A percentile compares a stretch with the other conserved stretches of the same genome.
phyloP scores from a whole-genome alignment of 37 sponge, comb jelly and placozoan genomes.

The Trichoplax adhaerens region DNA sequence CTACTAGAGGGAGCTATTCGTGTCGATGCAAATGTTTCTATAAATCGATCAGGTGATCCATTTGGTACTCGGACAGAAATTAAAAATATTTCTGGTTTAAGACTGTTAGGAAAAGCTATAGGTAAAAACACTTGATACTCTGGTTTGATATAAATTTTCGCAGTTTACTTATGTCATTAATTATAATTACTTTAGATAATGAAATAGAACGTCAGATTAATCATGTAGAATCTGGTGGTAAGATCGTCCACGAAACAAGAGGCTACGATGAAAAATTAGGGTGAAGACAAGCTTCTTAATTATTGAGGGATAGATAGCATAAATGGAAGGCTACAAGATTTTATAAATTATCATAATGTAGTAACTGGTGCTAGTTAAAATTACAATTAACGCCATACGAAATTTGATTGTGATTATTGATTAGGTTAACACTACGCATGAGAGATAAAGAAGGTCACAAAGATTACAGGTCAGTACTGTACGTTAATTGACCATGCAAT shows the following conservation, averaged over 20 bases:
- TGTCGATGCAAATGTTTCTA: conserved; percentile 56
- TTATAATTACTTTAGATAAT: conserved; percentile 16
- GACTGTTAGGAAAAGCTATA: conserved; percentile 27
- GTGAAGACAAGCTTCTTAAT: background rate
- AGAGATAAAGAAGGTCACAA: background rate
- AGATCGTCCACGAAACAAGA: conserved; percentile 29
- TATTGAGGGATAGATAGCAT: background rate
- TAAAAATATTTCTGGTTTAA: conserved; percentile 31
- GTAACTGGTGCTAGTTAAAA: too few relatives aligned
- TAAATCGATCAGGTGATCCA: conserved; percentile 5
- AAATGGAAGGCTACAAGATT: background rate
- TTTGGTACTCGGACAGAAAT: conserved; percentile 30
- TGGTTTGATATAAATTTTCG: background rate
- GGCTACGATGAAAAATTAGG: conserved; percentile 28
- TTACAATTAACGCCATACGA: too few relatives aligned
- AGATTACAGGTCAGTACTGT: background rate
- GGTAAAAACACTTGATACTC: conserved; percentile 6
- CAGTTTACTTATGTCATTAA: background rate
- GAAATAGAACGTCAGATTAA: conserved; percentile 37
- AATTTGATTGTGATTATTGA: too few relatives aligned
- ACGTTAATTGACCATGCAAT: conserved; percentile 1
- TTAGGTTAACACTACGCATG: background rate
- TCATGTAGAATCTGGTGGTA: conserved; percentile 18
- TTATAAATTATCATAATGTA: too few relatives aligned
- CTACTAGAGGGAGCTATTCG: conserved; percentile 30